phyloP scores from a whole-genome alignment of 2,797 vertebrate genomes.

The Alectoris magna region DNA sequence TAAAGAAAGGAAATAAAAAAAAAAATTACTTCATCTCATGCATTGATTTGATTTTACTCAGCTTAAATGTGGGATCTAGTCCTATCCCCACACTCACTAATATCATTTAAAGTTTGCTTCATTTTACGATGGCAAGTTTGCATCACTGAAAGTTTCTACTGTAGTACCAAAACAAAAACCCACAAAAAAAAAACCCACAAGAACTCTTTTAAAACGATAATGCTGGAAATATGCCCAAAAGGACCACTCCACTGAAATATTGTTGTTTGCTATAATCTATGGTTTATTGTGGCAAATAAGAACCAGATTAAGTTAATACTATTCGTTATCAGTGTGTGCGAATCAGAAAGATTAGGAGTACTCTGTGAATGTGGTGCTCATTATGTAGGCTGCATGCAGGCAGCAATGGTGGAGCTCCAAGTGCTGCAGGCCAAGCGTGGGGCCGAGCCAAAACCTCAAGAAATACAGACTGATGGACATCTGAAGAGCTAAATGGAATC shows the following conservation, averaged over 20 bases:
- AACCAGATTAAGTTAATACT: background rate
- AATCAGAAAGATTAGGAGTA: background rate
- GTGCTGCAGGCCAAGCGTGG: background rate
- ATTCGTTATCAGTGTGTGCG: background rate
- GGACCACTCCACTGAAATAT: no score
- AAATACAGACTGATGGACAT: background rate
- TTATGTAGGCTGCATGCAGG: background rate
- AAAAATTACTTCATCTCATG: background rate
- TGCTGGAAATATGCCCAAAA: background rate
- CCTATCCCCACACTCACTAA: background rate
- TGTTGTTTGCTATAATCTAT: background rate
- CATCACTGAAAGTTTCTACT: background rate
- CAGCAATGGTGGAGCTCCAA: background rate
- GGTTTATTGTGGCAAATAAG: background rate
- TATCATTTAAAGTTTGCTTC: background rate
- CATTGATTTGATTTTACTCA: background rate
- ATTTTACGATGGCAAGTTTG: background rate
- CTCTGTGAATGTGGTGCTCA: background rate
- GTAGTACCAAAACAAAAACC: background rate
- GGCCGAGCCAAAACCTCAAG: background rate
- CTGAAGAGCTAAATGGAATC: background rate
- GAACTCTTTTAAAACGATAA: background rate
- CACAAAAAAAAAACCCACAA: no score
- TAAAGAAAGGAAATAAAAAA: background rate
- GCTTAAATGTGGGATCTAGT: background rate